Evolutionary conservation across 2,888 invertebrate genomes (phyloP), one percentile per base, ranked within the genome.

Genomic region (Neoscelio sp.): DNA sequence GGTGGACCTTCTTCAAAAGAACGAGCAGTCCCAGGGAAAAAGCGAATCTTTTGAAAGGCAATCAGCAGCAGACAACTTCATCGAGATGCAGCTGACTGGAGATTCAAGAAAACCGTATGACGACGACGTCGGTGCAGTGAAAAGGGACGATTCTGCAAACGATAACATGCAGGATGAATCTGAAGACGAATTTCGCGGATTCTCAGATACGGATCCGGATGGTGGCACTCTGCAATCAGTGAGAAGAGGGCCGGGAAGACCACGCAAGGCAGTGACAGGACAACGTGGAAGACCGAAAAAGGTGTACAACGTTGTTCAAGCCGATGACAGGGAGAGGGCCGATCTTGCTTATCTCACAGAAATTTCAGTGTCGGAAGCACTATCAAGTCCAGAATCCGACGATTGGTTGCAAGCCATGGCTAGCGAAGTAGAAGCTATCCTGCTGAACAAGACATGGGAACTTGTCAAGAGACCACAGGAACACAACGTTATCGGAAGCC

Each of bases 321-420:
- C 7, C n/a, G 8, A 2, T 6, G 1, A 1, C 6, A 28, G 35
- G 17, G 62, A 30, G 20, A n/a, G 2, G 8, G 48, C 17, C 7
- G 60, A 46, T 6, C 15, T 13, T 8, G 40, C 28, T 1, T 15
- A 13, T 15, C 15, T 70, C 7, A 23, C 62, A 2, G 71, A 67
- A 48, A 42, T 71, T 13, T 67, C 75, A n/a, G n/a, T 78, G 13
- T 15, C 15, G 7, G 54, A 71, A 28, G 77, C 80, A 5, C 8
- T 78, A 35, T 54, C 40, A 1, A 40, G 77, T 18, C 46, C 67
- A 0, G 62, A 80, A 1, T 74, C 78, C 2, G 52, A 62, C 1
- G 75, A 80, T 40, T 83, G 82, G 83, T 33, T 54, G 8, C 50
- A 76, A 5, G 54, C 54, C 2, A 54, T 42, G 67, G 20, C 52